Evolutionary conservation across 2,113 vertebrate genomes (phyloP).

Genomic region (Protobothrops mucrosquamatus): DNA sequence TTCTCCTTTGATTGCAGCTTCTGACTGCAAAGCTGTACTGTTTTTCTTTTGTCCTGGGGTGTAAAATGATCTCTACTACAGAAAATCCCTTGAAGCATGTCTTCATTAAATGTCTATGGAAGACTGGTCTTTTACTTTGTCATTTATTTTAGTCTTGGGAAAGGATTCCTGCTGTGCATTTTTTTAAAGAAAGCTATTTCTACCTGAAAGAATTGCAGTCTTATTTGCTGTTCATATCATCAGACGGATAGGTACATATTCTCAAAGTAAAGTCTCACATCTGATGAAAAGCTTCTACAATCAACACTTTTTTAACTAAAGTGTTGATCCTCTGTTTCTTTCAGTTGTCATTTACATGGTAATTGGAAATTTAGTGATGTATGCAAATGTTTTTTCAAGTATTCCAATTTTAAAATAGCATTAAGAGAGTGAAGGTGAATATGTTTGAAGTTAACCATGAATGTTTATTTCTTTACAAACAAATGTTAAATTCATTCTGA

Average conservation of each 20-base stretch:
- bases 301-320: conserved; percentile 41
- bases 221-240: conserved; percentile 52
- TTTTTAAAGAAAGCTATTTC: conserved; percentile 40
- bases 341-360: conserved; percentile 44
- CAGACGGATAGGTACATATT: conserved; percentile 32
- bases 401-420: conserved; percentile 39
- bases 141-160: conserved; percentile 57
- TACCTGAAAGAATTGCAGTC: conserved; percentile 45
- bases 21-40: conserved; percentile 53
- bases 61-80: conserved; percentile 52
- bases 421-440: conserved; percentile 45
- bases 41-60: conserved; percentile 52
- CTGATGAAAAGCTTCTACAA: conserved; percentile 40
- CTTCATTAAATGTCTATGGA: conserved; percentile 62
- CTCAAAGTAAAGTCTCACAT: conserved; percentile 27
- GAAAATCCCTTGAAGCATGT: conserved; percentile 59
- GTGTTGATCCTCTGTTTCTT: conserved; percentile 32
- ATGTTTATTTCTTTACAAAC: conserved; percentile 30
- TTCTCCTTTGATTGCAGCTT: conserved; percentile 58
- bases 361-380: conserved; percentile 53
- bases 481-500: conserved; percentile 29
- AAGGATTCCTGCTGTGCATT: conserved; percentile 56
- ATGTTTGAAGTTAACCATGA: conserved; percentile 25
- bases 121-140: conserved; percentile 60
- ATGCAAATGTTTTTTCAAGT: conserved; percentile 30